Evolutionary conservation across 2,113 vertebrate genomes (phyloP), one percentile per base, ranked within the genome.

Genomic region (Petrocephalus zakoni): DNA sequence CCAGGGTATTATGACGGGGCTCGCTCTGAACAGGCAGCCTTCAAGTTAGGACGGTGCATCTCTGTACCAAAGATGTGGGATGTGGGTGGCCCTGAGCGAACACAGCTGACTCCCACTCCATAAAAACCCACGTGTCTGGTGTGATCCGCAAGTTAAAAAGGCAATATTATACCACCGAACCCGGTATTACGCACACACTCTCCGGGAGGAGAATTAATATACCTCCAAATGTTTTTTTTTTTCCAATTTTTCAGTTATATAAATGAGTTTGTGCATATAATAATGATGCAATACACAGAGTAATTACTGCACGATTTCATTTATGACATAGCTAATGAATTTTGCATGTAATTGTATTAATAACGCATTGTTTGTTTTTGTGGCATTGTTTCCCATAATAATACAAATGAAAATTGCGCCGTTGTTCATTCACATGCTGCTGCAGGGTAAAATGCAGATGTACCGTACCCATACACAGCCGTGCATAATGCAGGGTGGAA

Each of bases 241-340:
- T 42, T 42, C 72, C 42, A 78, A 78, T 78, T 78, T 78, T 78
- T 78, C 72, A 34, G 72, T 78, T 78, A 42, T 42, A 78, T 78
- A 42, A 78, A 78, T 78, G 29, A 78, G 72, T 6, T 29, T 78
- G 72, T 19, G 72, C 13, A 78, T 78, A 42, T 78, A 78, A 78
- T 78, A 78, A 78, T 78, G 72, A 78, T 78, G 72, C 72, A 42
- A 78, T 78, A 34, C 72, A 78, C 72, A 78, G 37, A 78, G 72
- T 78, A 78, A 78, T 78, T 78, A 78, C 72, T 78, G 15, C 34
- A 78, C 34, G 72, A 78, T 78, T 78, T 78, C 72, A 78, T 78
- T 78, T 78, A 78, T 78, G 72, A 78, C 72, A 78, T 78, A 78
- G 37, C 72, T 78, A 78, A 78, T 78, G 72, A 78, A 78, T 78